These are phyloP conservation scores for Megaustenia siamemsis DNA, from an alignment of 2,888 invertebrate genomes.

Conservation along the genomic window DNA sequence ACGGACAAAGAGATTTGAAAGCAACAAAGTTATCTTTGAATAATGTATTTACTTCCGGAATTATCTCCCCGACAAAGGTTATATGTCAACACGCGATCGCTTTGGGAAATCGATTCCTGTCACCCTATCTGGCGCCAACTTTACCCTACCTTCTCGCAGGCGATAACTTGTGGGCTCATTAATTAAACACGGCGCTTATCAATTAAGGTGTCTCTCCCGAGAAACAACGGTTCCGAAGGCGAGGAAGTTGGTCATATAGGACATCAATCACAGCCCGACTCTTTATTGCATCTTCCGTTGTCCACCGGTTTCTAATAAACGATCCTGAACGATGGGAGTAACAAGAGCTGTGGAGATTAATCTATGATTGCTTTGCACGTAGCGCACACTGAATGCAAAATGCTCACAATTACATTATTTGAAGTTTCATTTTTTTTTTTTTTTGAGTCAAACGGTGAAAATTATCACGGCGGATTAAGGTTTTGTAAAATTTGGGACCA, in stretches of 20 bases:
- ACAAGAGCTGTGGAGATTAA: slow-evolving; percentile 5
- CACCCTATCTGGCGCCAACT: slow-evolving; percentile 29
- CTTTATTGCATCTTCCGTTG: not conserved
- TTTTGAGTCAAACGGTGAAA: no score
- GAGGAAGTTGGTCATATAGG: slow-evolving; percentile 4
- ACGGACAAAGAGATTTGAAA: not conserved
- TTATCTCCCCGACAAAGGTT: slow-evolving; percentile 17
- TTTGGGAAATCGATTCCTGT: slow-evolving; percentile 10
- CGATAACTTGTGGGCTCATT: not conserved
- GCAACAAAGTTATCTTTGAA: not conserved
- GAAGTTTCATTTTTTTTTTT: no score
- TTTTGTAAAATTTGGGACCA: no score
- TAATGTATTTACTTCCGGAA: not conserved
- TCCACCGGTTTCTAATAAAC: not conserved
- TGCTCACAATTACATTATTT: no score
- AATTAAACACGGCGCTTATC: slow-evolving; percentile 29
- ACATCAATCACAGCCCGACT: not conserved
- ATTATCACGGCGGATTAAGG: no score
- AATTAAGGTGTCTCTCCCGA: slow-evolving; percentile 32
- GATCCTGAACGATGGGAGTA: not conserved
- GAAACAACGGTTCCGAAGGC: not conserved
- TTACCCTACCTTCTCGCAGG: not conserved
- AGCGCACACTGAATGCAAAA: not conserved
- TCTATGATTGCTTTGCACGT: not conserved
- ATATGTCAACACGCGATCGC: slow-evolving; percentile 27